phyloP scores from a whole-genome alignment of 2,888 invertebrate genomes.

The Sphaerophoria taeniata region DNA sequence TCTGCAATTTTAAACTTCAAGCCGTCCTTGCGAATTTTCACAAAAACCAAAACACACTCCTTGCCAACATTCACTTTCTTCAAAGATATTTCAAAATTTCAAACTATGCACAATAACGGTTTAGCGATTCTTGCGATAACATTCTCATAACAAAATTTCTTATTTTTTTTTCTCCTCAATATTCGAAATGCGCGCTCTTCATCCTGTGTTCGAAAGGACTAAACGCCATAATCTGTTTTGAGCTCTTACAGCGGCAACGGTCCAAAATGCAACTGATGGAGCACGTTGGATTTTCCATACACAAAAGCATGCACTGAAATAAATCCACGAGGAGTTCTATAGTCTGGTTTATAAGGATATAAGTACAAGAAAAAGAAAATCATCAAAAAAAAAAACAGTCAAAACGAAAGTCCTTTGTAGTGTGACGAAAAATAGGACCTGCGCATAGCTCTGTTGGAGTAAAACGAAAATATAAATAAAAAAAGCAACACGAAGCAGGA shows the following conservation, averaged over 20 bases:
- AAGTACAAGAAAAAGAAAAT: constrained; percentile 20
- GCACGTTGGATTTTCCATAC: constrained; percentile 70
- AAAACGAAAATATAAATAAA: constrained; percentile 50
- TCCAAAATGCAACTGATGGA: constrained; percentile 71
- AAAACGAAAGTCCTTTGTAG: constrained; percentile 37
- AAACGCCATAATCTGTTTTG: constrained; percentile 12
- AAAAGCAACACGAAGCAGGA: constrained; percentile 35
- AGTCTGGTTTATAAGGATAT: constrained; percentile 66
- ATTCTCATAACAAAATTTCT: constrained; percentile 7
- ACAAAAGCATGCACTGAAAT: constrained; percentile 66
- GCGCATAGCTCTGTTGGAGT: constrained; percentile 55
- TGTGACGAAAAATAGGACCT: constrained; percentile 34
- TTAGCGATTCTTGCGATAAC: background rate
- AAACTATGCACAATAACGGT: constrained; percentile 39
- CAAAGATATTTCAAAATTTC: constrained; percentile 42
- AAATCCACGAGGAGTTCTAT: constrained; percentile 67
- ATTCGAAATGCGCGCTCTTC: constrained; percentile 20
- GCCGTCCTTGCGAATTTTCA: too few relatives aligned
- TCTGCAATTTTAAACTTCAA: too few relatives aligned
- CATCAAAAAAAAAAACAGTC: constrained; percentile 7
- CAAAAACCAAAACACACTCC: background rate
- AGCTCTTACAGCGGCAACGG: constrained; percentile 63
- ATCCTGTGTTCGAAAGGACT: constrained; percentile 36
- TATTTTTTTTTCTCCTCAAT: background rate
- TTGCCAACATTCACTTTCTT: constrained; percentile 6